Evolutionary conservation across 2,113 vertebrate species (phyloP), one percentile per base, ranked within the genome.

Genomic region (Fregetta grallaria): DNA sequence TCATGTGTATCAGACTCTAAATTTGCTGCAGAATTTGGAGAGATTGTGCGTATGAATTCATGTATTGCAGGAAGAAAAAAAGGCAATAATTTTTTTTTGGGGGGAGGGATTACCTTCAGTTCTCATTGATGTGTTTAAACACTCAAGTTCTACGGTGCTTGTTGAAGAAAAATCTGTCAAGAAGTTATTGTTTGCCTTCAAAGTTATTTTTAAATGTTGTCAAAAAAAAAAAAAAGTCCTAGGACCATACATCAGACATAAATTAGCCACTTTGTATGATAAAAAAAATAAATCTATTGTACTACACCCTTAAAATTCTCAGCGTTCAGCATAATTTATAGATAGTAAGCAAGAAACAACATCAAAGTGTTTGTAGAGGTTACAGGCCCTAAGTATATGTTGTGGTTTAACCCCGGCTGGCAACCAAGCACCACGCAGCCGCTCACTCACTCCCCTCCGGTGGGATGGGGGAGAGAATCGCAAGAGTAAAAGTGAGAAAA

Each of bases 81-180:
- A 42, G 15, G 47, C 10, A 47, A 0, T 58, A 15, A 2, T 23
- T 55, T n/a, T n/a, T n/a, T 3, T 7, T 11, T 1, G 34, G 7
- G 1, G 6, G 30, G 14, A 68, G 7, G 3, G 13, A 8, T 81
- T 73, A 30, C 15, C 26, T 80, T 80, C 18, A 55, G 10, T 83
- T 88, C 20, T 86, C 67, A 14, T 1, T 79, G 26, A 38, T 56
- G 4, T 56, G 32, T 62, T 49, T 66, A n/a, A 67, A n/a, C 19
- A 59, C 5, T 88, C 6, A 36, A 49, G 22, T 88, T 80, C 11
- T 70, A 2, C 7, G 4, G 49, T 77, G 47, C 7, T 90, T 87
- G 17, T 75, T 13, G 23, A 58, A 84, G 22, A 70, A 81, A 90
- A 58, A 49, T 50, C 21, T 74, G 13, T 45, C n/a, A 66, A 56